Conservation (phyloP, 2,888 invertebrate species). For the Noctua janthina region DNA sequence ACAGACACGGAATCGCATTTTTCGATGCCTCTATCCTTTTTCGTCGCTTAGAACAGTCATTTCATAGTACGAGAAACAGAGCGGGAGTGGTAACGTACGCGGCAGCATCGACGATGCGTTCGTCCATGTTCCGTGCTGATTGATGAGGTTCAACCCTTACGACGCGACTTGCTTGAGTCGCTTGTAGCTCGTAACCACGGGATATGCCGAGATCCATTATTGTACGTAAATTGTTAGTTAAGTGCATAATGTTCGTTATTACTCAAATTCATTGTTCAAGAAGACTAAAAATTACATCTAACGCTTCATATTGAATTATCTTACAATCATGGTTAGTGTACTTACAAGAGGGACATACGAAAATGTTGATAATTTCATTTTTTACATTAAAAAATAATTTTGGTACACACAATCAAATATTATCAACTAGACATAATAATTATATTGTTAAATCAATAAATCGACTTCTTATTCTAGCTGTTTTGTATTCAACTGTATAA, state of each 20-base stretch:
- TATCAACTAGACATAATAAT: background rate
- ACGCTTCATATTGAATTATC: conserved; percentile 73
- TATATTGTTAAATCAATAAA: conserved; percentile 1
- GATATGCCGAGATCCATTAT: conserved; percentile 11
- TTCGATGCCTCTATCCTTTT: background rate
- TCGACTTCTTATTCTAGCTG: background rate
- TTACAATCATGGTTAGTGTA: conserved; percentile 55
- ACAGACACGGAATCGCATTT: background rate
- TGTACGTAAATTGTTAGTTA: conserved; percentile 17
- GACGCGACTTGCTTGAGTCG: background rate
- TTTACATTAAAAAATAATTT: conserved; percentile 21
- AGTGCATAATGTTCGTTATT: conserved; percentile 35
- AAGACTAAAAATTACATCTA: conserved; percentile 79
- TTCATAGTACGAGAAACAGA: background rate
- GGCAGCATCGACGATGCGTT: background rate
- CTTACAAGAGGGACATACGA: conserved; percentile 32
- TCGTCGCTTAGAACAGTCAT: background rate
- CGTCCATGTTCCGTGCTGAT: background rate
- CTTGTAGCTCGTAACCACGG: background rate
- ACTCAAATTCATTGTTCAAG: conserved; percentile 68
- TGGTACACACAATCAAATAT: conserved; percentile 26
- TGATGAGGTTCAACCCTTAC: background rate
- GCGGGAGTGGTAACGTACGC: background rate
- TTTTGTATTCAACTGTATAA: background rate
- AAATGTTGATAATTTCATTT: conserved; percentile 33